Evolutionary conservation across 2,888 invertebrate genomes (phyloP).

Genomic region (Hirudinaria manillensis): DNA sequence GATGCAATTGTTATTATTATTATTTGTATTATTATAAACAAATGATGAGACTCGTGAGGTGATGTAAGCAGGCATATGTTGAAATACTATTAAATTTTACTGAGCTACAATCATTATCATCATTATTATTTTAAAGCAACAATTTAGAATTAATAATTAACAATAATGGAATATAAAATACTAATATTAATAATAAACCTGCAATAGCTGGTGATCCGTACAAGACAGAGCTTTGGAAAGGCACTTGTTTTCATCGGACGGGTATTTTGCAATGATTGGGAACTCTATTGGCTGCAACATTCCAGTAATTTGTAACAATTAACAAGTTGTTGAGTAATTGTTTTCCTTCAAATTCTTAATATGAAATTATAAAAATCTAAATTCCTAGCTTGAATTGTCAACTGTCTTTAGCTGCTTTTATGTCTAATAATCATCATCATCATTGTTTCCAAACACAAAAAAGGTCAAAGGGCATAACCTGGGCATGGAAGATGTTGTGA

Average conservation of each 20-base stretch:
- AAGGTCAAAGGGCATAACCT: neutral
- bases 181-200: neutral
- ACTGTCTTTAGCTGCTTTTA: no score
- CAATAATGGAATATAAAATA: neutral
- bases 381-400: no score
- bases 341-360: no score
- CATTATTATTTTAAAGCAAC: neutral
- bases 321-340: no score
- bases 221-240: neutral
- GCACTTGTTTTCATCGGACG: neutral
- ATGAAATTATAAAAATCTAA: no score
- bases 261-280: neutral
- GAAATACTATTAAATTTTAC: neutral
- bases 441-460: neutral
- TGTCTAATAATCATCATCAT: no score
- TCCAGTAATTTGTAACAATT: no score
- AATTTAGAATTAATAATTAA: neutral
- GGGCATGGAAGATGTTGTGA: conserved; percentile 8
- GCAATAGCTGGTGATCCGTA: neutral
- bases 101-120: neutral
- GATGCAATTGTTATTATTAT: neutral
- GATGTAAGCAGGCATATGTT: neutral
- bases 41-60: no score
- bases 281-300: neutral
- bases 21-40: neutral